Evolutionary conservation across 2,113 vertebrate genomes (phyloP).

Genomic region (Engraulis encrasicolus): DNA sequence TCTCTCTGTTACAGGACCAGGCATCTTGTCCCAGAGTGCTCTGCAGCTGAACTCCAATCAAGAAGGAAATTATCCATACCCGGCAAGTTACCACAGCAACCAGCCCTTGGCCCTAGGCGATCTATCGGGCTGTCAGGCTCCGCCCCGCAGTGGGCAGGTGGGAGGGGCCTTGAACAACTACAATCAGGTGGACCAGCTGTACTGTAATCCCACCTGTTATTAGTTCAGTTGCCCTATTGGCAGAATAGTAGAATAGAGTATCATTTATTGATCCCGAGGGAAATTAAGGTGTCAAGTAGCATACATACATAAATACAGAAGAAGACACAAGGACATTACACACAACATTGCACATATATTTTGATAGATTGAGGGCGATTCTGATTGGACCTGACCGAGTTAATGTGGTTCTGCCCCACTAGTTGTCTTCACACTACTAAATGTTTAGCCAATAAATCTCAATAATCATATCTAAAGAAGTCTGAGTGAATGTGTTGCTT

Average conservation of each 20-base stretch:
- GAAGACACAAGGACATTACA: too few relatives aligned
- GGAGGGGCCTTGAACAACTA: slow-evolving; percentile 91
- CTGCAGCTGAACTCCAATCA: slow-evolving; percentile 95
- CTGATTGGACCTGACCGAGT: neutral
- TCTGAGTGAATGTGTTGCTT: neutral
- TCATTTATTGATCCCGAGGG: too few relatives aligned
- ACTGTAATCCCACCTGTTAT: slow-evolving; percentile 13
- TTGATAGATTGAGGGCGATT: neutral
- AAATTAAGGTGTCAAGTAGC: too few relatives aligned
- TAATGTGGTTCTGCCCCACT: neutral
- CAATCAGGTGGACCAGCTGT: slow-evolving; percentile 87
- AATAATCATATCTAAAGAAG: neutral
- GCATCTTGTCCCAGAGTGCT: slow-evolving; percentile 94
- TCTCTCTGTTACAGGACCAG: slow-evolving; percentile 82
- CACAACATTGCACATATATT: too few relatives aligned
- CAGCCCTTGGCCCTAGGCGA: slow-evolving; percentile 92
- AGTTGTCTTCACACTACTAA: too few relatives aligned
- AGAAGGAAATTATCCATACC: slow-evolving; percentile 91
- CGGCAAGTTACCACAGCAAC: slow-evolving; percentile 96
- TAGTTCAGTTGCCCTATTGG: slow-evolving; percentile 19
- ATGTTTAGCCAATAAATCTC: neutral
- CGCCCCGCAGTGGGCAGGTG: slow-evolving; percentile 79
- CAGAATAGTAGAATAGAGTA: too few relatives aligned
- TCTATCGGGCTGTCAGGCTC: slow-evolving; percentile 75
- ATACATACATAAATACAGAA: too few relatives aligned